These are phyloP conservation scores for Labia minor DNA, from an alignment of 2,888 invertebrate species.

Conservation along the genomic window DNA sequence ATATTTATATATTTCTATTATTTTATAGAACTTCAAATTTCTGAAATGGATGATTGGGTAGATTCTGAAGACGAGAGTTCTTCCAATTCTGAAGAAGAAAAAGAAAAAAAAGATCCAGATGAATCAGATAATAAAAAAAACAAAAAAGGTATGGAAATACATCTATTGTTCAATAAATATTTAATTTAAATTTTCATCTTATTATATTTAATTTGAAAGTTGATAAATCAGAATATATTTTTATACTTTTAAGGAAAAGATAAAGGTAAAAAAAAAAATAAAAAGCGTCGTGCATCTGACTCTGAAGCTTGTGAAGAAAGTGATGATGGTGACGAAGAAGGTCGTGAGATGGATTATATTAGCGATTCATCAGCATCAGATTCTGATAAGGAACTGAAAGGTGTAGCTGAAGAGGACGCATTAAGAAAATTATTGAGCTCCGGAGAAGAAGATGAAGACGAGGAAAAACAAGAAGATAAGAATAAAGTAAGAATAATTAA, in stretches of 20 bases:
- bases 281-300: constrained; percentile 71
- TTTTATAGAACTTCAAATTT: constrained; percentile 62
- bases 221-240: constrained; percentile 19
- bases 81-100: constrained; percentile 57
- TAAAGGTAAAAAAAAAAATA: constrained; percentile 39
- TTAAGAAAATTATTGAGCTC: constrained; percentile 76
- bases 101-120: constrained; percentile 51
- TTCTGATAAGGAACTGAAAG: constrained; percentile 69
- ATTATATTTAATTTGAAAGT: constrained; percentile 21
- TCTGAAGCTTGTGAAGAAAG: constrained; percentile 91
- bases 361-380: constrained; percentile 66
- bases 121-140: constrained; percentile 55
- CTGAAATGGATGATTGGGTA: constrained; percentile 92
- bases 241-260: background rate
- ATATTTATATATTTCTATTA: no score
- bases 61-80: constrained; percentile 68
- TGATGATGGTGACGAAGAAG: constrained; percentile 95
- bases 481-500: background rate
- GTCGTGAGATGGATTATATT: constrained; percentile 87
- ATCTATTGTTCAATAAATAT: background rate
- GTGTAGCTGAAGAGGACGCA: constrained; percentile 85
- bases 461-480: constrained; percentile 20
- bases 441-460: constrained; percentile 34
- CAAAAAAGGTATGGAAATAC: constrained; percentile 46
- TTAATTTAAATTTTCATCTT: constrained; percentile 20